Evolutionary conservation across 1,140 invertebrate species (phyloP).

Genomic region (Penaeus chinensis): DNA sequence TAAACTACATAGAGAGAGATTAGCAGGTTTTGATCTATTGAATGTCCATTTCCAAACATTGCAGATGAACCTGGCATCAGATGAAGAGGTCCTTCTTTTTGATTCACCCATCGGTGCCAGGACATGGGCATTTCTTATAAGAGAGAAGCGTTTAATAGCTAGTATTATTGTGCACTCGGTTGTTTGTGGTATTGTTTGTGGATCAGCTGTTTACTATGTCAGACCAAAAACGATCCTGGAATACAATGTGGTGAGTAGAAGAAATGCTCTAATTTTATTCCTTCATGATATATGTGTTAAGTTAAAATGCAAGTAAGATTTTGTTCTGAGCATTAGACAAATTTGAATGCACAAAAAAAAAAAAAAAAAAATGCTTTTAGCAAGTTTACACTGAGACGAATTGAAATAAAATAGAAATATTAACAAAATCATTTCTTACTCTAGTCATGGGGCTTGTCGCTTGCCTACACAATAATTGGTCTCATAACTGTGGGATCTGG

Average conservation of each 20-base stretch:
- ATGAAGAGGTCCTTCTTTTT: constrained; percentile 48
- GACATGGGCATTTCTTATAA: constrained; percentile 49
- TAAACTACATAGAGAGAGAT: neutral
- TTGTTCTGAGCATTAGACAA: neutral
- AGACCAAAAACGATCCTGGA: constrained; percentile 19
- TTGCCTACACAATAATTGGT: constrained; percentile 32
- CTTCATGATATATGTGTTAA: neutral
- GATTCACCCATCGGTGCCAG: constrained; percentile 46
- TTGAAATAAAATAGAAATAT: neutral
- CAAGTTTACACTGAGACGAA: neutral
- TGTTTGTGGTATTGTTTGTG: constrained; percentile 31
- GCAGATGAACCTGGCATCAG: constrained; percentile 39
- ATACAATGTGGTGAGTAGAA: constrained; percentile 27
- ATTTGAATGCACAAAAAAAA: neutral
- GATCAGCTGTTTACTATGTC: constrained; percentile 32
- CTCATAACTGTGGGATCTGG: constrained; percentile 34
- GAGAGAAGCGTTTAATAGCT: constrained; percentile 29
- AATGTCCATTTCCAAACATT: neutral
- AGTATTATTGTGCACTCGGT: constrained; percentile 31
- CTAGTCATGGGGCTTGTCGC: constrained; percentile 42
- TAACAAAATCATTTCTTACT: neutral
- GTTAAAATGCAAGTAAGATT: neutral
- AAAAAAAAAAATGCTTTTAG: neutral
- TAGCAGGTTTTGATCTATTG: neutral
- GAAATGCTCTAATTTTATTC: neutral